Evolutionary conservation across 2,888 invertebrate species (phyloP), one percentile per base, ranked within the genome.

Genomic region (Diarsia dahlii): DNA sequence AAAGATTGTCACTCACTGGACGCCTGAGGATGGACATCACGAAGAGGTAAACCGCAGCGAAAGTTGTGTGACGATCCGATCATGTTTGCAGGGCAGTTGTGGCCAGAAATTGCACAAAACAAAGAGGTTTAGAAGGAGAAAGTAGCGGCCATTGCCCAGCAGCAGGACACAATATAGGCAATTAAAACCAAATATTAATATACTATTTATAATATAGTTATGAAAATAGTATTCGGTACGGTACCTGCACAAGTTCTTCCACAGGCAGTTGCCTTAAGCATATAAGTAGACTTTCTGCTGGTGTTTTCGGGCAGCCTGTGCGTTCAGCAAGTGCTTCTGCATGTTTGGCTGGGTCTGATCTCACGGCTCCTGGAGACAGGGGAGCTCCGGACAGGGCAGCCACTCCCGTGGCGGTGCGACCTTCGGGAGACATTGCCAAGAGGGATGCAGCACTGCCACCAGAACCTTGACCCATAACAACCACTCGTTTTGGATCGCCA

Each of bases 361-460:
- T 97, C 1, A 97, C 95, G 0, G 98, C 97, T 88, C 98, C 98
- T 50, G 98, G 97, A 0, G 98, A 98, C 3, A 98, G 92, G 0
- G 98, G 97, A 0, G 98, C 97, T 0, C 98, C 98, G 2, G 98
- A 98, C 96, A 98, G 97, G 0, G 98, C 98, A 13, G 98, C 97
- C 23, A 98, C 97, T 1, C 98, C 98, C 45, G 93, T 87, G 83
- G 95, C 97, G 90, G 97, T 97, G 84, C 97, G 97, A 0, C 97
- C 97, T 75, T 97, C 96, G 28, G 97, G 97, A 1, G 98, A 98
- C 91, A 98, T 93, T 0, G 98, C 97, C 28, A 98, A 90, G 78
- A 98, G 96, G 50, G 98, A 97, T 2, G 98, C 98, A 72, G 98
- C 97, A 83, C 98, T 98, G 0, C 98, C 98, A 0, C 98, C 98